Conservation (phyloP, 2,797 vertebrate species). For the Spinibarbus caldwelli region DNA sequence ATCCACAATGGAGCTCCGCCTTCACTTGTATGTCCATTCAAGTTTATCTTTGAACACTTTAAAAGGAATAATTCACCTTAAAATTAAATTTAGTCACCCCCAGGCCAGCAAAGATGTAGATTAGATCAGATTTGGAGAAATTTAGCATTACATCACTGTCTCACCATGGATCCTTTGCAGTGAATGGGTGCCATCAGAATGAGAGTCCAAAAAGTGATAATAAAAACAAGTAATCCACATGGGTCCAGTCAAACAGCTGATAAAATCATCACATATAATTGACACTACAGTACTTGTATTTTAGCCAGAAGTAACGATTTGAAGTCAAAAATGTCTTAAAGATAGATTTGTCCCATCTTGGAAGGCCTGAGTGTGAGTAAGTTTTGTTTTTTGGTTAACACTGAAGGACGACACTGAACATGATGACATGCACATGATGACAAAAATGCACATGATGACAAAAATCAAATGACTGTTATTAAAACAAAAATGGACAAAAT, state of each 20-base stretch:
- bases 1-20: background rate
- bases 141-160: background rate
- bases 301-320: background rate
- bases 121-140: background rate
- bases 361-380: background rate
- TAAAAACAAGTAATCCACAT: background rate
- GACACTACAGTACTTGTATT: background rate
- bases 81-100: background rate
- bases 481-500: background rate
- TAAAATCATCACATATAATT: background rate
- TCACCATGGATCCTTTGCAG: background rate
- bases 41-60: background rate
- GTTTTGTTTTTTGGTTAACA: background rate
- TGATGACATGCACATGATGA: too few relatives aligned
- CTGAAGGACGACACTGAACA: background rate
- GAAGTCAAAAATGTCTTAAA: background rate
- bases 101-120: background rate
- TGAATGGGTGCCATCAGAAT: background rate
- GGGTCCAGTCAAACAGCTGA: background rate
- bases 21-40: background rate
- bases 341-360: background rate
- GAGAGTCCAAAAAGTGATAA: background rate
- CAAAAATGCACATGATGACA: background rate
- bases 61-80: background rate
- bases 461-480: background rate